These are phyloP conservation scores for Ophioninae sp. DNA, from an alignment of 2,888 invertebrate species.

Conservation along the genomic window DNA sequence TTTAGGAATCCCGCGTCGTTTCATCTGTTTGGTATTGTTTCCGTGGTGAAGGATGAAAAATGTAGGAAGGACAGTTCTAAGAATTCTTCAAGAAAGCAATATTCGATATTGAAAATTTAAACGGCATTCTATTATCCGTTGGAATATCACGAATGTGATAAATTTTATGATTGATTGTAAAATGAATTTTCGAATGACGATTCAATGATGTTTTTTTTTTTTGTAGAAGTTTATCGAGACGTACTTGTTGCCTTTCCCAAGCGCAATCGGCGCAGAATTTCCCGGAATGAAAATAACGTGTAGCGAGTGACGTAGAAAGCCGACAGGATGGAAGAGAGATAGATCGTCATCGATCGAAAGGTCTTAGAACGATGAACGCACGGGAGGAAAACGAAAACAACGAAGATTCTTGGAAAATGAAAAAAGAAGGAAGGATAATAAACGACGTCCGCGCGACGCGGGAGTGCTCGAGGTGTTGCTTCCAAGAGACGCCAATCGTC, in stretches of 20 bases:
- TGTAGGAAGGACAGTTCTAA: neutral
- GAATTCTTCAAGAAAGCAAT: neutral
- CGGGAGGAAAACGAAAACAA: neutral
- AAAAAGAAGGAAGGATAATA: neutral
- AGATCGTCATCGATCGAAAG: slow-evolving; percentile 4
- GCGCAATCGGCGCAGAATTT: slow-evolving; percentile 17
- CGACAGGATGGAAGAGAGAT: neutral
- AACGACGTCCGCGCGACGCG: too few relatives aligned
- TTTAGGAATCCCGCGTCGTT: too few relatives aligned
- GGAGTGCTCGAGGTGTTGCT: neutral
- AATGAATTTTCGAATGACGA: neutral
- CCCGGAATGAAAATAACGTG: slow-evolving; percentile 25
- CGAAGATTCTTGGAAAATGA: neutral
- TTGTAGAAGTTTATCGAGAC: neutral
- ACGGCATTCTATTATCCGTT: neutral
- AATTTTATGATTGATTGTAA: neutral
- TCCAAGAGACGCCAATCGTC: neutral
- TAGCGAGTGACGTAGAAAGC: slow-evolving; percentile 22
- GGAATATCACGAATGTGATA: neutral
- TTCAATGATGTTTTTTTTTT: neutral
- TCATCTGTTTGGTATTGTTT: too few relatives aligned
- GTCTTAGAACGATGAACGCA: neutral
- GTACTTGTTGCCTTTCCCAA: neutral
- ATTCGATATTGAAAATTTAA: neutral
- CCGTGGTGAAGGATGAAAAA: too few relatives aligned